These are phyloP conservation scores for Peribatodes rhomboidaria DNA, from an alignment of 2,888 invertebrate species.

Conservation along the genomic window DNA sequence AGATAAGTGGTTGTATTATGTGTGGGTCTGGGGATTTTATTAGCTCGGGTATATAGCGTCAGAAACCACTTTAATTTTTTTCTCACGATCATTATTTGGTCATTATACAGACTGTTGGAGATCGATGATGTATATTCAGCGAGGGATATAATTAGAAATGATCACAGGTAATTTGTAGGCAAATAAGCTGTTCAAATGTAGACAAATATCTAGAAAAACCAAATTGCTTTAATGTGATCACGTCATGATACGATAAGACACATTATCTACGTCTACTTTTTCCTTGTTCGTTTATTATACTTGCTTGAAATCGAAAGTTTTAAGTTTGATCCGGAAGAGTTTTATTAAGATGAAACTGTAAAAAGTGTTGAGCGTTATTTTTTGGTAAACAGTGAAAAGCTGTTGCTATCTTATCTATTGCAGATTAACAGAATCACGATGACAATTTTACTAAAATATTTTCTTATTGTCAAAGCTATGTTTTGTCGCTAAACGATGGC, in stretches of 20 bases:
- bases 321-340: background rate
- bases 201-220: constrained; percentile 39
- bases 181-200: constrained; percentile 34
- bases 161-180: constrained; percentile 37
- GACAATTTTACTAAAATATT: constrained; percentile 18
- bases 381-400: background rate
- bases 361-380: constrained; percentile 30
- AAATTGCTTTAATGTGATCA: constrained; percentile 23
- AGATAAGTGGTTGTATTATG: constrained; percentile 42
- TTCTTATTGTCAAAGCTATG: constrained; percentile 40
- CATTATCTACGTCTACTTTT: constrained; percentile 14
- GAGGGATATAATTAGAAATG: constrained; percentile 40
- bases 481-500: constrained; percentile 65
- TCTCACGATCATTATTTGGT: constrained; percentile 47
- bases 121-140: constrained; percentile 39
- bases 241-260: constrained; percentile 14
- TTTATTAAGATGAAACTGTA: background rate
- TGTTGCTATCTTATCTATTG: constrained; percentile 34
- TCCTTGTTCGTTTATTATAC: background rate
- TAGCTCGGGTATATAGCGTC: constrained; percentile 24
- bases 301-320: background rate
- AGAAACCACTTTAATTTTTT: constrained; percentile 41
- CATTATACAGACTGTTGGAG: constrained; percentile 43
- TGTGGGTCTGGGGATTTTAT: constrained; percentile 34
- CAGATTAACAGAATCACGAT: constrained; percentile 39